A percentile compares a stretch with the other conserved stretches of the same genome.
Evolutionary conservation across 2,113 vertebrate species (phyloP).

Genomic region (Laterallus jamaicensis): DNA sequence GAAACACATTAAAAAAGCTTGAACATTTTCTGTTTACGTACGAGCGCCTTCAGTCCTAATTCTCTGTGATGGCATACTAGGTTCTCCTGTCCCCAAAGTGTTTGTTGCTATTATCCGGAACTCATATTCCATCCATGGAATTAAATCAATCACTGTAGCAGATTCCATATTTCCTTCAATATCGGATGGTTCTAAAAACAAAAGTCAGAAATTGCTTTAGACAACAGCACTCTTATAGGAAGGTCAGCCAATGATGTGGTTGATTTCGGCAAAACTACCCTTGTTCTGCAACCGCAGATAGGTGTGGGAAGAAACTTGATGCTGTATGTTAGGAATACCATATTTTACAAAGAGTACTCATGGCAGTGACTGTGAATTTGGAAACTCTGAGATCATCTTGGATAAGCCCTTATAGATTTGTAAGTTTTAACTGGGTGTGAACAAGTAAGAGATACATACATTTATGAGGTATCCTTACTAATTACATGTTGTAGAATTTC

Average conservation of each 20-base stretch:
- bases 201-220: background rate
- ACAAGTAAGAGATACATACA: background rate
- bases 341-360: background rate
- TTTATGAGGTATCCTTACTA: background rate
- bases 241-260: background rate
- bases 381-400: background rate
- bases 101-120: constrained; percentile 94
- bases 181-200: constrained; percentile 80
- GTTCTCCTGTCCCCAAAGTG: constrained; percentile 90
- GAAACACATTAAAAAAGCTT: background rate
- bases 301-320: background rate
- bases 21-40: constrained; percentile 67
- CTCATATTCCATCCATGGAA: constrained; percentile 97
- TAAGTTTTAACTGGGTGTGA: background rate
- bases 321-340: background rate
- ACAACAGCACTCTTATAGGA: background rate
- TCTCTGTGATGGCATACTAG: constrained; percentile 86
- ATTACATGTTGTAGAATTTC: background rate
- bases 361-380: background rate
- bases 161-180: constrained; percentile 93
- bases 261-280: background rate
- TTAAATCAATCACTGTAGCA: constrained; percentile 87
- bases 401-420: background rate
- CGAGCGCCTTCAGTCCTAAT: constrained; percentile 86
- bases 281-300: background rate